Percentiles rank a stretch among this genome's conserved stretches.
Conservation (phyloP, 1,140 invertebrate genomes). For the Paramacrobiotus metropolitanus region DNA sequence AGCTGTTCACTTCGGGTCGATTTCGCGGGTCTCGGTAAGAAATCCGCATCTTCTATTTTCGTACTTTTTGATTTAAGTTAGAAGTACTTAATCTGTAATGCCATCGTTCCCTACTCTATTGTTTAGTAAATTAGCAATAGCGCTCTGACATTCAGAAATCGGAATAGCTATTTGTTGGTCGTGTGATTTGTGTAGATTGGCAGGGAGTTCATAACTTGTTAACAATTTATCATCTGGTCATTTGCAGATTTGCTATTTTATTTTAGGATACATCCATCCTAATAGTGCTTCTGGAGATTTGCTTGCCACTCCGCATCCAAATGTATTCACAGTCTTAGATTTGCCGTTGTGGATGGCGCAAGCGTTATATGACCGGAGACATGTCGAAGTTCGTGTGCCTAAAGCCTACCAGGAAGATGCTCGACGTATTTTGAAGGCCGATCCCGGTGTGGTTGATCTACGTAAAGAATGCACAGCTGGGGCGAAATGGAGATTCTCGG, state of each 20-base stretch:
- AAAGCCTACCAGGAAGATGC: neutral
- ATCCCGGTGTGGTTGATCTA: neutral
- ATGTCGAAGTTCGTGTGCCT: neutral
- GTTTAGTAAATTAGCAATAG: no score
- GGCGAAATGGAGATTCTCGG: neutral
- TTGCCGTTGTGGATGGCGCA: neutral
- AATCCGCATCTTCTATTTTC: neutral
- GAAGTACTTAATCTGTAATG: no score
- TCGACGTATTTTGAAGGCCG: neutral
- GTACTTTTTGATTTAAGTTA: no score
- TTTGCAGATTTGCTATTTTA: neutral
- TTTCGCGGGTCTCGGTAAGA: neutral
- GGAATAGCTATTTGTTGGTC: neutral
- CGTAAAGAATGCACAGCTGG: neutral
- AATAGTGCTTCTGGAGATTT: neutral
- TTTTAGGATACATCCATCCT: constrained; percentile 1
- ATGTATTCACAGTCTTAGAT: neutral
- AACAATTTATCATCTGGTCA: neutral
- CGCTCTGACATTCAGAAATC: no score
- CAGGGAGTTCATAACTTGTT: neutral
- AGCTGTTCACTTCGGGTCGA: neutral
- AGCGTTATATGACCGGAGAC: neutral
- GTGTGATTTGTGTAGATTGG: no score
- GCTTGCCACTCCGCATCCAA: neutral
- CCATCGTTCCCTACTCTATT: no score